These are phyloP conservation scores for Hydrochoerus hydrochaeris DNA, from an alignment of 2,113 vertebrate genomes.

Conservation along the genomic window DNA sequence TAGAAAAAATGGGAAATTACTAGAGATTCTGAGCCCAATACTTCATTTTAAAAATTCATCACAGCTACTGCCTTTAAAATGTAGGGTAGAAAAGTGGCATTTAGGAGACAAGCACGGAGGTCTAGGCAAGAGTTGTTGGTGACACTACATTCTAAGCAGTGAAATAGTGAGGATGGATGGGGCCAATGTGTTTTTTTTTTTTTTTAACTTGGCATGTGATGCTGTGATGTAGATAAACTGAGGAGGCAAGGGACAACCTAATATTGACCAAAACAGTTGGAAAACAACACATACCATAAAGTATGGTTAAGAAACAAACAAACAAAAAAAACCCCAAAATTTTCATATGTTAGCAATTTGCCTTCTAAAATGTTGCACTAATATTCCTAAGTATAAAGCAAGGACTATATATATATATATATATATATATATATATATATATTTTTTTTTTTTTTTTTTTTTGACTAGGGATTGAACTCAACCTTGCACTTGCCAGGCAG, in stretches of 20 bases:
- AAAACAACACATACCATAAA: not conserved
- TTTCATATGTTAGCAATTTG: not conserved
- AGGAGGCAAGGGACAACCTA: not conserved
- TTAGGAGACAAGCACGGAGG: not conserved
- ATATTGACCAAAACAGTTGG: not conserved
- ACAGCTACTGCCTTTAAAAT: not conserved
- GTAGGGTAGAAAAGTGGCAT: not conserved
- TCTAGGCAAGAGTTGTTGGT: not conserved
- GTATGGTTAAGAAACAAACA: not conserved
- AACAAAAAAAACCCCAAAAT: too few species aligned
- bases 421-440: too few species aligned
- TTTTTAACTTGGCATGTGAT: not conserved
- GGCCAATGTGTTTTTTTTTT: accelerated
- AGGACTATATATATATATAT: too few species aligned
- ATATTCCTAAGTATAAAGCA: not conserved
- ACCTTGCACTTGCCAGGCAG: too few species aligned
- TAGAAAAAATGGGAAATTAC: not conserved
- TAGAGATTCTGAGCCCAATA: not conserved
- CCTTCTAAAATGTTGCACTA: not conserved
- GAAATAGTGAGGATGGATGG: not conserved
- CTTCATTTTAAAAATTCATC: not conserved
- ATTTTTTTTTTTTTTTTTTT: too few species aligned
- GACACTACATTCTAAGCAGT: not conserved
- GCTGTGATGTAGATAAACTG: not conserved
- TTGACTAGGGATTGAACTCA: not conserved